A percentile compares a stretch with the other conserved stretches of the same genome.
These are phyloP conservation scores for Campylomormyrus tamandua DNA, from an alignment of 2,113 vertebrate genomes.

Conservation along the genomic window DNA sequence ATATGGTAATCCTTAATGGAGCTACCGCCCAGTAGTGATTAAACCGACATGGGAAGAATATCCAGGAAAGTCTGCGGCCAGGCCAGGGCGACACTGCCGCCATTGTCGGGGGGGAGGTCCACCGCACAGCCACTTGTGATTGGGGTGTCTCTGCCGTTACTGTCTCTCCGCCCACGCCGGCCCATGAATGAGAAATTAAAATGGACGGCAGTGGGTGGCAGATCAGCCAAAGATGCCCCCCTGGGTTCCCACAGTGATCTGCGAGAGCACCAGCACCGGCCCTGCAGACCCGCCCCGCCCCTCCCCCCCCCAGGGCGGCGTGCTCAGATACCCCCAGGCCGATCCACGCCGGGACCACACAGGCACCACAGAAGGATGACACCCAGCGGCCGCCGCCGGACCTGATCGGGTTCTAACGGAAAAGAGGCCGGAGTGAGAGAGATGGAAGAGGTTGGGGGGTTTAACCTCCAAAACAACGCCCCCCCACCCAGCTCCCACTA, in stretches of 20 bases:
- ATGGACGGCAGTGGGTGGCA: conserved; percentile 58
- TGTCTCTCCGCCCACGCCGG: conserved; percentile 60
- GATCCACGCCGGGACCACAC: conserved; percentile 4
- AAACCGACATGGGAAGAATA: conserved; percentile 99
- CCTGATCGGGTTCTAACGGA: background rate
- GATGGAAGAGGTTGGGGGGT: conserved; percentile 35
- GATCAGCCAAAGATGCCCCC: conserved; percentile 78
- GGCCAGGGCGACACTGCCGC: conserved; percentile 89
- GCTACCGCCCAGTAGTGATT: conserved; percentile 99
- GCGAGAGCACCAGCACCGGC: conserved; percentile 32
- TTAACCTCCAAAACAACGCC: conserved; percentile 40
- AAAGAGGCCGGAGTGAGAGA: background rate
- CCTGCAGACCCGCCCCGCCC: conserved; percentile 7
- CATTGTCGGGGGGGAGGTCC: conserved; percentile 87
- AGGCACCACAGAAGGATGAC: conserved; percentile 32
- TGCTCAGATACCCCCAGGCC: conserved; percentile 8
- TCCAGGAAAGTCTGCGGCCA: conserved; percentile 81
- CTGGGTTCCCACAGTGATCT: conserved; percentile 95
- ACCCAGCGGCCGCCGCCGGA: conserved; percentile 24
- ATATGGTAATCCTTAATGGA: conserved; percentile 99
- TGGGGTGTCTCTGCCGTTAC: conserved; percentile 70
- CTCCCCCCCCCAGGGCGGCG: conserved; percentile 49
- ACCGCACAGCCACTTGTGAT: conserved; percentile 90
- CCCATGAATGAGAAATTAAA: conserved; percentile 84
- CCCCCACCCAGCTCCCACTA: conserved; percentile 33